Evolutionary conservation across 64 coral and sea anemone genomes (phyloP), one percentile per base, ranked within the genome.

Genomic region (Acropora yongei): DNA sequence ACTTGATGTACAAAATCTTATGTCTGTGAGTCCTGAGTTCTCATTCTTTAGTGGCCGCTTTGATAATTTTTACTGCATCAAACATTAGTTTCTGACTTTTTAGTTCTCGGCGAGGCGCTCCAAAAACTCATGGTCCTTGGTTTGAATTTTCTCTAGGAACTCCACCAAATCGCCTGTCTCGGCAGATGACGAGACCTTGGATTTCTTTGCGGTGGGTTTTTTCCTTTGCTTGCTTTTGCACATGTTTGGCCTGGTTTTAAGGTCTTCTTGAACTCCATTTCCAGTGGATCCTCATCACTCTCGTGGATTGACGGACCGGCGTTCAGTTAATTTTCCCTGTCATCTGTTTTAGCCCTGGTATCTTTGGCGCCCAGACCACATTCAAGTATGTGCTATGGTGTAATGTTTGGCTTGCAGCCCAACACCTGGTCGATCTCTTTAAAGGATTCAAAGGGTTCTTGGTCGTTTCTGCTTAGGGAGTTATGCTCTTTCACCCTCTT

Each of bases 51-150:
- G 19, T 41, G 58, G 83, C 89, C 30, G 30, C 30, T 30, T 30
- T 30, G 30, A 30, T 30, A 30, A 30, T 30, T 30, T 30, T 91
- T n/a, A 91, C 71, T n/a, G 42, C 20, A 57, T 75, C 80, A 65
- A 91, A 91, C 90, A 91, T 92, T 9, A 86, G 47, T 75, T 92
- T 84, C 44, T 77, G 80, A 75, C 80, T 92, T 77, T 83, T 84
- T 16, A 92, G 48, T 74, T 92, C 42, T 92, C 90, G 51, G 73
- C 80, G 47, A 91, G 66, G 41, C 43, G 49, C 48, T 91, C 80
- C 84, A 30, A 91, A 41, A 90, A 81, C 4, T 87, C 76, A 75
- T 79, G 83, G 83, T 93, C 91, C 58, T 63, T 63, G 58, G 58
- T 63, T 63, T 63, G 58, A 63, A 8, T 63, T 63, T 63, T 63